Conservation (phyloP, 2,113 vertebrate genomes). For the Pungitius pungitius region DNA sequence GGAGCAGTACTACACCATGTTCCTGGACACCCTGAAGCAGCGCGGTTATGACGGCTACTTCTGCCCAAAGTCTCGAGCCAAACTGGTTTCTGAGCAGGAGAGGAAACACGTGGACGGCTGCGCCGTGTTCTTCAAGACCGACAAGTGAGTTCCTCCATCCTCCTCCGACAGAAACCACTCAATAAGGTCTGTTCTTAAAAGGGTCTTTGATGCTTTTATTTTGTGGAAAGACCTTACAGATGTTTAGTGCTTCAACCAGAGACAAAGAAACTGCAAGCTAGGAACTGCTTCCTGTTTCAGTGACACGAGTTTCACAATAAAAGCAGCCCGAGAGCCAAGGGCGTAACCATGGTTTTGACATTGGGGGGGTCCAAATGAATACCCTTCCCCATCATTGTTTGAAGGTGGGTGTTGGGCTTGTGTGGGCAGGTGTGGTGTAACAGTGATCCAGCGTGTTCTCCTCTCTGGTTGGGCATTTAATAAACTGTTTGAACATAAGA, state of each 20-base stretch:
- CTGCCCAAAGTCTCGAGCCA: slow-evolving; percentile 99
- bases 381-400: no score
- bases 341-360: no score
- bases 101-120: slow-evolving; percentile 98
- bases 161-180: no score
- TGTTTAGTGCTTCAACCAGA: not conserved
- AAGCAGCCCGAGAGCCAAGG: not conserved
- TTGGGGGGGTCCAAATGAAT: no score
- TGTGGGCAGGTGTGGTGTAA: no score
- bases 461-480: no score
- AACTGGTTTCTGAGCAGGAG: slow-evolving; percentile 98
- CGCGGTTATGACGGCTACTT: slow-evolving; percentile 98
- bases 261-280: not conserved
- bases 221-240: not conserved
- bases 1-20: slow-evolving; percentile 98
- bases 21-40: slow-evolving; percentile 94
- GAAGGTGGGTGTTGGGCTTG: no score
- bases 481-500: no score
- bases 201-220: not conserved
- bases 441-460: no score
- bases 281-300: not conserved
- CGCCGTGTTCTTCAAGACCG: slow-evolving; percentile 97
- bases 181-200: no score
- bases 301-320: not conserved
- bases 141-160: slow-evolving; percentile 85